These are phyloP conservation scores for Stegana nigrithorax DNA, from an alignment of 2,888 invertebrate genomes.

Conservation along the genomic window DNA sequence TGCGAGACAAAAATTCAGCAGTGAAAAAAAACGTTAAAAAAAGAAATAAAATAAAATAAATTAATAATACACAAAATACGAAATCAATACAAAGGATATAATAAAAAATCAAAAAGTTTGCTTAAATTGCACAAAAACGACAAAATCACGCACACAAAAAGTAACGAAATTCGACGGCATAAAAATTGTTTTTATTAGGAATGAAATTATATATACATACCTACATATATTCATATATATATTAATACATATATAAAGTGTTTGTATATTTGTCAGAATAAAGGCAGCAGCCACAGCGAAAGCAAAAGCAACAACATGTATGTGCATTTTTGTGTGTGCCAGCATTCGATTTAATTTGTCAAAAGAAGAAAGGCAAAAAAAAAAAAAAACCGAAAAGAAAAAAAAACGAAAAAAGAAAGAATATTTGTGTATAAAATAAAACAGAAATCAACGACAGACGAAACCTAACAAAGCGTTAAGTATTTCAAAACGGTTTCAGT, in stretches of 20 bases:
- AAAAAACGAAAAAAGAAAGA: constrained; percentile 18
- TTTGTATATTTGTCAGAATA: background rate
- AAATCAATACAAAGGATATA: background rate
- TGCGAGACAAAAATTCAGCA: background rate
- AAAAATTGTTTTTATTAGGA: background rate
- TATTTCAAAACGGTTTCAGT: constrained; percentile 38
- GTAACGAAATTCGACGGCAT: background rate
- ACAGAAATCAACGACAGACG: constrained; percentile 13
- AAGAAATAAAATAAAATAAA: background rate
- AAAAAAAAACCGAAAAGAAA: constrained; percentile 23
- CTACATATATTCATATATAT: background rate
- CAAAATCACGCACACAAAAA: background rate
- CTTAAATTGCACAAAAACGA: background rate
- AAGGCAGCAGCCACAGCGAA: too few species aligned
- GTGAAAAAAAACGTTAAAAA: background rate
- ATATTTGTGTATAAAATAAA: constrained; percentile 22
- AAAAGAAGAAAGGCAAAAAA: constrained; percentile 5
- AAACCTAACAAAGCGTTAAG: constrained; percentile 40
- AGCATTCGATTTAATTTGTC: constrained; percentile 28
- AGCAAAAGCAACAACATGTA: too few species aligned
- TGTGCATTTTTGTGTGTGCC: constrained; percentile 4
- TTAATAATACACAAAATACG: background rate
- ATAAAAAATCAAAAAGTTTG: background rate
- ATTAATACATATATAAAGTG: background rate
- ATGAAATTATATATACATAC: background rate